Conservation (phyloP, 2,113 vertebrate species). For the Chrysemys picta region DNA sequence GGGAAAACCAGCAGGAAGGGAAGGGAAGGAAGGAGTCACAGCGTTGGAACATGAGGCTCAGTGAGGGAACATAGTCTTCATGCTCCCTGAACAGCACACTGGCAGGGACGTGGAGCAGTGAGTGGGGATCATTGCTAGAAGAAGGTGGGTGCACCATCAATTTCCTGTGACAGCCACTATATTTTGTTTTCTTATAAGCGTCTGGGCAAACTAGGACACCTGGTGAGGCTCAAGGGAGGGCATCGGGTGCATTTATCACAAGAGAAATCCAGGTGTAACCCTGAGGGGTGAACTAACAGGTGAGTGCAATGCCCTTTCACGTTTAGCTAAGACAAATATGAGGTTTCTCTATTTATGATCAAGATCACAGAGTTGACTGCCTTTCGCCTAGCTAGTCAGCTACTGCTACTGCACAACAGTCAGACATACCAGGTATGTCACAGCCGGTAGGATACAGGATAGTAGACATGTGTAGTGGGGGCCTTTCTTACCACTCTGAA, state of each 20-base stretch:
- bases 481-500: not conserved
- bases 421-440: too few species aligned
- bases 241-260: too few species aligned
- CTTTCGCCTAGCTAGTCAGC: too few species aligned
- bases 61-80: conserved; percentile 8
- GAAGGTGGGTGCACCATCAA: not conserved
- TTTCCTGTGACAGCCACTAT: not conserved
- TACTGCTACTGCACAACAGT: too few species aligned
- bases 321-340: too few species aligned
- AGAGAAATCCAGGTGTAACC: too few species aligned
- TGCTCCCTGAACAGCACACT: not conserved
- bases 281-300: too few species aligned
- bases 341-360: too few species aligned
- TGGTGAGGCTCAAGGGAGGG: too few species aligned
- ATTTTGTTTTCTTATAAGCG: conserved; percentile 3
- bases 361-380: too few species aligned
- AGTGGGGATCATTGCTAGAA: not conserved
- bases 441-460: too few species aligned
- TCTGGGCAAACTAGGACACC: not conserved
- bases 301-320: too few species aligned
- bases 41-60: not conserved
- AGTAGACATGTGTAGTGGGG: not conserved
- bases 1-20: not conserved
- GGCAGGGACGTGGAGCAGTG: accelerated
- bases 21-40: conserved; percentile 28